phyloP scores from a whole-genome alignment of 23 tunicate genomes.

The Diplosoma virens region DNA sequence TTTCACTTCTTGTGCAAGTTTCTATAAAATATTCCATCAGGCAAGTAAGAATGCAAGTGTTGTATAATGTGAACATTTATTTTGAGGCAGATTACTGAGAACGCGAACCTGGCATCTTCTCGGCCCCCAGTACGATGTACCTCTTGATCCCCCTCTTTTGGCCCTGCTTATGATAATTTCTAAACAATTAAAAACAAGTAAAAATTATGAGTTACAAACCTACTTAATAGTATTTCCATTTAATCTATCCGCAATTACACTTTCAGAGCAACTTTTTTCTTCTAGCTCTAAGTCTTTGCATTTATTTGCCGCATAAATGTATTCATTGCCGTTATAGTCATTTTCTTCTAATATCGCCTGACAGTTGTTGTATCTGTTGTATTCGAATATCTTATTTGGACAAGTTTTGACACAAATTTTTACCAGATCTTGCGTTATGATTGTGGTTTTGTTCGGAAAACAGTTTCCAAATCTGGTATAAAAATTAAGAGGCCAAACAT shows the following conservation, averaged over 20 bases:
- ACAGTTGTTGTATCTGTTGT: conserved; percentile 1
- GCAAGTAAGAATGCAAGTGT: too few species aligned
- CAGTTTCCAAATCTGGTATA: not conserved
- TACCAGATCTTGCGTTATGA: not conserved
- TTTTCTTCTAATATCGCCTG: conserved; percentile 22
- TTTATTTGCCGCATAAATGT: not conserved
- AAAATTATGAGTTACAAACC: not conserved
- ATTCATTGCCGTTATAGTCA: not conserved
- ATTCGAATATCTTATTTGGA: not conserved
- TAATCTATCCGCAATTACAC: not conserved
- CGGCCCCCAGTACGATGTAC: too few species aligned
- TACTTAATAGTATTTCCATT: not conserved
- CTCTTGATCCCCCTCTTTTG: not conserved
- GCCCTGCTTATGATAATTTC: not conserved
- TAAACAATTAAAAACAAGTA: not conserved
- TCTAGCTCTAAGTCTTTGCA: not conserved
- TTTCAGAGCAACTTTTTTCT: not conserved
- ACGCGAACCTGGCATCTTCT: too few species aligned
- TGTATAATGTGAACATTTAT: too few species aligned
- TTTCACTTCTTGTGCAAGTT: too few species aligned
- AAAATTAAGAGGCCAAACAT: conserved; percentile 39
- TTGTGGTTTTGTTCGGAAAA: not conserved
- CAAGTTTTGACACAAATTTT: conserved; percentile 51
- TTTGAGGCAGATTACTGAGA: too few species aligned
- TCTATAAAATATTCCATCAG: too few species aligned